These are phyloP conservation scores for Artibeus jamaicensis DNA, from an alignment of 2,797 vertebrate species.

Conservation along the genomic window DNA sequence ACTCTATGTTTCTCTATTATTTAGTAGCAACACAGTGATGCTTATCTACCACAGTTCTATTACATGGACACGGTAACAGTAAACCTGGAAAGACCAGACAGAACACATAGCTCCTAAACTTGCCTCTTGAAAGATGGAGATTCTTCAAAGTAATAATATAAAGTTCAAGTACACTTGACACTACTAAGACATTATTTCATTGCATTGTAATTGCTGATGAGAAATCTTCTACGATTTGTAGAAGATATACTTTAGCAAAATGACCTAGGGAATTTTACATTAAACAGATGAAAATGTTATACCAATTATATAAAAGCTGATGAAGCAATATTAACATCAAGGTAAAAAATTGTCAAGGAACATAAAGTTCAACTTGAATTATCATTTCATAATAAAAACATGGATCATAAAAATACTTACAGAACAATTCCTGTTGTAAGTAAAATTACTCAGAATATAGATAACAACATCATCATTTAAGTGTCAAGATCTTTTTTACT, in stretches of 20 bases:
- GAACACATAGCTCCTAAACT: not conserved
- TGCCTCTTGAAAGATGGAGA: not conserved
- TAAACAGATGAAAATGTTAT: not conserved
- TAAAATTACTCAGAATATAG: constrained; percentile 59
- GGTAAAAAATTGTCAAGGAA: constrained; percentile 19
- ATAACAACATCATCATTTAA: constrained; percentile 54
- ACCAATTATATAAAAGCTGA: not conserved
- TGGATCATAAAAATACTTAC: not conserved
- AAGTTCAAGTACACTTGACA: not conserved
- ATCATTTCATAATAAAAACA: not conserved
- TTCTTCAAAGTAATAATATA: constrained; percentile 18
- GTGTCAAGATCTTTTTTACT: constrained; percentile 52
- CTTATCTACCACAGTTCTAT: not conserved
- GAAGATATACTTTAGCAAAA: not conserved
- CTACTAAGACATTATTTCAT: too few species aligned
- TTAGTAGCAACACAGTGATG: not conserved
- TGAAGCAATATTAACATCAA: not conserved
- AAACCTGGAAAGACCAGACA: not conserved
- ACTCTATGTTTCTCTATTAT: not conserved
- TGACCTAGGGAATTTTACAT: not conserved
- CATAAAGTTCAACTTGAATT: not conserved
- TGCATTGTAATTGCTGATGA: too few species aligned
- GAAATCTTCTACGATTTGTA: not conserved
- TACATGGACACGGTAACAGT: not conserved
- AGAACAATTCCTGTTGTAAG: not conserved